Conservation (phyloP, 1,140 invertebrate genomes). For the Marisa cornuarietis region DNA sequence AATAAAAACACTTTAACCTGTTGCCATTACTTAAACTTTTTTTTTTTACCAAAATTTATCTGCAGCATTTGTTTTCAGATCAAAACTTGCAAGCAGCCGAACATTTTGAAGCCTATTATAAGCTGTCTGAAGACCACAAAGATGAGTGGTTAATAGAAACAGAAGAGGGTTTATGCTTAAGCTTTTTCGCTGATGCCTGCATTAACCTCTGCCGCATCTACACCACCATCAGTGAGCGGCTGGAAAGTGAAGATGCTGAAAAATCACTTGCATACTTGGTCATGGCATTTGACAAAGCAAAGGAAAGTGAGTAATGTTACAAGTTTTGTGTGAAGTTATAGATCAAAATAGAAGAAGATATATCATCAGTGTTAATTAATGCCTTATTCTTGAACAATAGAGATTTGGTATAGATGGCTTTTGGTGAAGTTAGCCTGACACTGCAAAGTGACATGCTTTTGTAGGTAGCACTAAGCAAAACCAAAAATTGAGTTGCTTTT, state of each 20-base stretch:
- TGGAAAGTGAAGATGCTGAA: slow-evolving; percentile 42
- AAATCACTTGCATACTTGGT: slow-evolving; percentile 49
- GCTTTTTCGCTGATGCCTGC: slow-evolving; percentile 57
- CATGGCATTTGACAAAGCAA: slow-evolving; percentile 58
- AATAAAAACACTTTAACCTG: background rate
- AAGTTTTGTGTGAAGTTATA: background rate
- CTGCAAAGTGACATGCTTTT: too few species aligned
- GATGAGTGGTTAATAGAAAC: slow-evolving; percentile 44
- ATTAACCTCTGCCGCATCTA: slow-evolving; percentile 59
- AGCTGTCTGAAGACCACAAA: slow-evolving; percentile 45
- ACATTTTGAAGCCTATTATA: slow-evolving; percentile 62
- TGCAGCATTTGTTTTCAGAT: slow-evolving; percentile 39
- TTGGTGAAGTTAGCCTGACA: too few species aligned
- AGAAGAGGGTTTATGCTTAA: slow-evolving; percentile 32
- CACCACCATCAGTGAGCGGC: slow-evolving; percentile 46
- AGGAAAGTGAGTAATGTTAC: slow-evolving; percentile 48
- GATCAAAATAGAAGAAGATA: too few species aligned
- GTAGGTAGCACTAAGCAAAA: too few species aligned
- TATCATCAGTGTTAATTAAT: too few species aligned
- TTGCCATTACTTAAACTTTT: background rate
- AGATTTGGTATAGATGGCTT: too few species aligned
- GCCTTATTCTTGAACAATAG: too few species aligned
- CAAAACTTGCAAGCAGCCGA: slow-evolving; percentile 54
- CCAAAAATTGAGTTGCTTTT: too few species aligned
- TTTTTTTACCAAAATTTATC: background rate